These are phyloP conservation scores for Myiozetetes cayanensis DNA, from an alignment of 2,113 vertebrate species.

Conservation along the genomic window DNA sequence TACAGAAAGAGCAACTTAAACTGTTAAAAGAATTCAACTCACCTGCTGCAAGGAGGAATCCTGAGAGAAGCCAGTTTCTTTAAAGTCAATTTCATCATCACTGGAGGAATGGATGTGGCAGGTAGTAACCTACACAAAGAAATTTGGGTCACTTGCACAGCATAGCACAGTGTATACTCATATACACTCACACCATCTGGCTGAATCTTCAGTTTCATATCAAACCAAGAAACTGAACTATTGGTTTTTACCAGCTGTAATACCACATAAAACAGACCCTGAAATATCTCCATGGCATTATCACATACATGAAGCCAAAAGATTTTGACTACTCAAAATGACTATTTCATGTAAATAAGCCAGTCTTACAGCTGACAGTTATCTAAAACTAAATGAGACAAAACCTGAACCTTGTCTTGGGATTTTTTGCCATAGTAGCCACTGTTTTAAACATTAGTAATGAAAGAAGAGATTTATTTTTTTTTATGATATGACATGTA, in stretches of 20 bases:
- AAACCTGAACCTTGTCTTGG: neutral
- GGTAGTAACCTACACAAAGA: conserved; percentile 86
- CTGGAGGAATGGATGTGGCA: conserved; percentile 98
- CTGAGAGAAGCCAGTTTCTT: conserved; percentile 96
- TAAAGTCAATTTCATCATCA: conserved; percentile 98
- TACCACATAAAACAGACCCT: neutral
- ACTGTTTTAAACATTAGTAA: neutral
- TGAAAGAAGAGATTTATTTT: neutral
- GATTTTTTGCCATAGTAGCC: neutral
- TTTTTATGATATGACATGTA: neutral
- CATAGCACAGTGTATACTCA: neutral
- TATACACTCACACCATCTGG: neutral
- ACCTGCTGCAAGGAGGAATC: conserved; percentile 99
- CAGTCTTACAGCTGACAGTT: neutral
- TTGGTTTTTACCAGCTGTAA: neutral
- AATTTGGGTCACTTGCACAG: conserved; percentile 17
- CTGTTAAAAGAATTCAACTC: conserved; percentile 69
- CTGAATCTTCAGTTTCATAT: conserved; percentile 9
- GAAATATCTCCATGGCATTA: neutral
- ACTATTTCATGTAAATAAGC: neutral
- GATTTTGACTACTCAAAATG: neutral
- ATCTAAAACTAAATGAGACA: neutral
- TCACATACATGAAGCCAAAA: neutral
- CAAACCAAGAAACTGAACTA: neutral
- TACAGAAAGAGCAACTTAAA: neutral